Conservation (phyloP, 2,113 vertebrate genomes). For the Esox niger region DNA sequence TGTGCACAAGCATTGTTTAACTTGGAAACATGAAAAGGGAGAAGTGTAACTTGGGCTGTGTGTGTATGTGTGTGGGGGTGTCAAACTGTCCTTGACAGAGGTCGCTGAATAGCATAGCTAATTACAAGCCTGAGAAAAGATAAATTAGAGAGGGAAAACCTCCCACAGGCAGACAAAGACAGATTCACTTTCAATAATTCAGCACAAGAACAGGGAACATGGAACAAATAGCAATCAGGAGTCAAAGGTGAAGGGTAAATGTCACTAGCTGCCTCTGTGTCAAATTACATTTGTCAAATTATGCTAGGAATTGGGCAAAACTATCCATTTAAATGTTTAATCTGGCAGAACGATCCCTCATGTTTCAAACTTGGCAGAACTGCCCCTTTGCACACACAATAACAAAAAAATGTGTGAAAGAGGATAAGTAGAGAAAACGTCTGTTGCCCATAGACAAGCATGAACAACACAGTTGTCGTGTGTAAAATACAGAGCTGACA, state of each 20-base stretch:
- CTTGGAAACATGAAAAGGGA: slow-evolving; percentile 16
- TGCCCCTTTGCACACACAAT: too few relatives aligned
- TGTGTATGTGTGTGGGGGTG: not conserved
- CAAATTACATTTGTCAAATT: too few relatives aligned
- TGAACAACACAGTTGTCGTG: not conserved
- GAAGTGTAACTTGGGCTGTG: slow-evolving; percentile 1
- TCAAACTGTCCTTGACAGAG: slow-evolving; percentile 46
- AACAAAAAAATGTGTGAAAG: too few relatives aligned
- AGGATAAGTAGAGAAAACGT: too few relatives aligned
- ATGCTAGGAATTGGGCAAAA: too few relatives aligned
- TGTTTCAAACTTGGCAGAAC: too few relatives aligned
- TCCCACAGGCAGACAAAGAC: slow-evolving; percentile 49
- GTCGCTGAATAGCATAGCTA: slow-evolving; percentile 53
- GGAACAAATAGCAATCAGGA: slow-evolving; percentile 16
- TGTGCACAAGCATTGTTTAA: not conserved
- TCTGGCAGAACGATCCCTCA: too few relatives aligned
- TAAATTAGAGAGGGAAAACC: slow-evolving; percentile 68
- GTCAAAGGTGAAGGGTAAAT: slow-evolving; percentile 5
- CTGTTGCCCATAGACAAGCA: too few relatives aligned
- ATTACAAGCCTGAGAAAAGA: slow-evolving; percentile 62
- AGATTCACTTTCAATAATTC: slow-evolving; percentile 52
- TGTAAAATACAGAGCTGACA: not conserved
- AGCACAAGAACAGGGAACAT: slow-evolving; percentile 36
- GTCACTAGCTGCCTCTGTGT: not conserved
- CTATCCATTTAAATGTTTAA: too few relatives aligned